These are phyloP conservation scores for Dipus sagitta DNA, from an alignment of 2,797 vertebrate genomes.

Conservation along the genomic window DNA sequence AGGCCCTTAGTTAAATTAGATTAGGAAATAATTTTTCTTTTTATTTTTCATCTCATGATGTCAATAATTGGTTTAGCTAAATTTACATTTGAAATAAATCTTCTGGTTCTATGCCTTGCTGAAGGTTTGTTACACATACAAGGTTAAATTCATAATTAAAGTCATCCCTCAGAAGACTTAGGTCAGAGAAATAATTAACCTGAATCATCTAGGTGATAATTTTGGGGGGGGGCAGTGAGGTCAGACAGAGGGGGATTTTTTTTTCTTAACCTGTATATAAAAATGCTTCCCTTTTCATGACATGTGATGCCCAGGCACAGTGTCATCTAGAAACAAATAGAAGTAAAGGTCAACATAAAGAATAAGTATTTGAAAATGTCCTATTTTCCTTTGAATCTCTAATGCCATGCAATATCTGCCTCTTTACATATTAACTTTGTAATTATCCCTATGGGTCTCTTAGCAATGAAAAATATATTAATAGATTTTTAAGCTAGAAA, in stretches of 20 bases:
- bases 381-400: constrained; percentile 23
- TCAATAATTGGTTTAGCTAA: constrained; percentile 35
- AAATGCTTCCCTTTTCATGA: constrained; percentile 40
- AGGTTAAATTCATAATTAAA: constrained; percentile 76
- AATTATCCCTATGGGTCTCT: constrained; percentile 24
- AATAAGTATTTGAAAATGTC: background rate
- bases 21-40: constrained; percentile 34
- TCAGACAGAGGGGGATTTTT: background rate
- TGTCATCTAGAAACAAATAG: background rate
- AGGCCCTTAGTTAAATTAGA: background rate
- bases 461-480: constrained; percentile 43
- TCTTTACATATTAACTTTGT: constrained; percentile 44
- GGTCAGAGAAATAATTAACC: constrained; percentile 79
- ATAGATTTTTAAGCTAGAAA: constrained; percentile 46
- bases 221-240: background rate
- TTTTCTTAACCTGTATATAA: constrained; percentile 62
- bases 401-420: background rate
- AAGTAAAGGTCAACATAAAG: background rate
- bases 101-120: constrained; percentile 47
- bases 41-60: constrained; percentile 1
- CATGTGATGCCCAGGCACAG: background rate
- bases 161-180: constrained; percentile 65
- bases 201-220: constrained; percentile 65
- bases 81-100: constrained; percentile 30
- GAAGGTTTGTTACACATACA: constrained; percentile 61